Evolutionary conservation across 2,797 vertebrate genomes (phyloP).

Genomic region (Diceros bicornis): DNA sequence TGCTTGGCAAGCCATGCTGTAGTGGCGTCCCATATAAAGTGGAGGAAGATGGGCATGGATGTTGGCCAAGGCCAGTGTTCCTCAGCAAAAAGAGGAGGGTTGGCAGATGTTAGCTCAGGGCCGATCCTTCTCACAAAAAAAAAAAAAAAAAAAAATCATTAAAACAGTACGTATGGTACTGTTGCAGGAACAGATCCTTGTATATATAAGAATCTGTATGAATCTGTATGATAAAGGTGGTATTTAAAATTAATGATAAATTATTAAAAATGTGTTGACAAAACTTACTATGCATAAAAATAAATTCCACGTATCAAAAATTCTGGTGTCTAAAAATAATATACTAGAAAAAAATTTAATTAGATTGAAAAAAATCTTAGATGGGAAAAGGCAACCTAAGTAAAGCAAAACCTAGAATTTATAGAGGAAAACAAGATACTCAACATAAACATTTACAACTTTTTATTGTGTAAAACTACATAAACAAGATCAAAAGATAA

Average conservation of each 20-base stretch:
- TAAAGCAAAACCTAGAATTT: constrained; percentile 20
- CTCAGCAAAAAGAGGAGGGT: no score
- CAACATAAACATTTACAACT: background rate
- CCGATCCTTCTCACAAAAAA: no score
- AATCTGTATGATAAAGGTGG: background rate
- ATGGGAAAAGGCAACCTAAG: constrained; percentile 7
- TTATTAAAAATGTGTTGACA: background rate
- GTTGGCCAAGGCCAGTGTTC: no score
- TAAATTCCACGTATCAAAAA: background rate
- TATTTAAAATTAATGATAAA: constrained; percentile 27
- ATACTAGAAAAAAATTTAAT: background rate
- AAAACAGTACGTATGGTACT: background rate
- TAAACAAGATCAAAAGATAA: constrained; percentile 33
- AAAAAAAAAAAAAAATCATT: background rate
- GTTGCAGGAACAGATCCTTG: background rate
- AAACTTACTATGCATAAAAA: background rate
- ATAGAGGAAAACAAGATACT: background rate
- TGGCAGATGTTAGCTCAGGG: no score
- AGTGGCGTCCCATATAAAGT: no score
- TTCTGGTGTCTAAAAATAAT: background rate
- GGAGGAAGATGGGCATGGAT: no score
- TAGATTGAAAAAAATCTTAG: background rate
- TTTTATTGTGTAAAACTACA: constrained; percentile 16
- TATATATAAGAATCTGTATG: background rate
- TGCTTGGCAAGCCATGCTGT: no score